Evolutionary conservation across 2,113 vertebrate species (phyloP).

Genomic region (Ictalurus punctatus): DNA sequence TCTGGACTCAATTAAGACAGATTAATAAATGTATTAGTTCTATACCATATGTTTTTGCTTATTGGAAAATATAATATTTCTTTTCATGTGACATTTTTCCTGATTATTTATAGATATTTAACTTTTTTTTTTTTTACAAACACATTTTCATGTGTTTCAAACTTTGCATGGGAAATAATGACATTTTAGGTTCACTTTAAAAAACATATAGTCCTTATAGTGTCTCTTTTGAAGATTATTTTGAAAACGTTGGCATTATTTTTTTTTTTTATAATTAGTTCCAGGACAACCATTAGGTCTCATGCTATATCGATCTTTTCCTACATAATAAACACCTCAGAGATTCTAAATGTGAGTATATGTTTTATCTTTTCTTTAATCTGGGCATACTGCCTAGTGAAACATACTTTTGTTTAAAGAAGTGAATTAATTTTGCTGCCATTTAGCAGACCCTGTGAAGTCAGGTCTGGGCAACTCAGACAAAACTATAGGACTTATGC

Average conservation of each 20-base stretch:
- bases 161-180: neutral
- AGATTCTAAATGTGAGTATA: constrained; percentile 19
- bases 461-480: constrained; percentile 12
- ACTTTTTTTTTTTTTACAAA: neutral
- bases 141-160: neutral
- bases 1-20: neutral
- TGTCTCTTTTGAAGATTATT: constrained; percentile 11
- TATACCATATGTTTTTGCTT: neutral
- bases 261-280: constrained; percentile 10
- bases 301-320: constrained; percentile 41
- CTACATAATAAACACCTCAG: constrained; percentile 40
- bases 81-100: neutral
- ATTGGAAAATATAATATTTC: neutral
- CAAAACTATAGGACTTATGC: constrained; percentile 37
- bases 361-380: constrained; percentile 48
- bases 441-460: constrained; percentile 46
- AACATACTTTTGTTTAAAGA: constrained; percentile 55
- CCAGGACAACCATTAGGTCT: constrained; percentile 7
- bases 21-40: neutral
- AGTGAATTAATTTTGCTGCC: constrained; percentile 53
- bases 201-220: neutral
- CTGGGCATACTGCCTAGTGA: constrained; percentile 46
- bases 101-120: neutral
- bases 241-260: neutral
- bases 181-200: neutral